phyloP scores from a whole-genome alignment of 2,888 invertebrate species.

The Rotaria sp. region DNA sequence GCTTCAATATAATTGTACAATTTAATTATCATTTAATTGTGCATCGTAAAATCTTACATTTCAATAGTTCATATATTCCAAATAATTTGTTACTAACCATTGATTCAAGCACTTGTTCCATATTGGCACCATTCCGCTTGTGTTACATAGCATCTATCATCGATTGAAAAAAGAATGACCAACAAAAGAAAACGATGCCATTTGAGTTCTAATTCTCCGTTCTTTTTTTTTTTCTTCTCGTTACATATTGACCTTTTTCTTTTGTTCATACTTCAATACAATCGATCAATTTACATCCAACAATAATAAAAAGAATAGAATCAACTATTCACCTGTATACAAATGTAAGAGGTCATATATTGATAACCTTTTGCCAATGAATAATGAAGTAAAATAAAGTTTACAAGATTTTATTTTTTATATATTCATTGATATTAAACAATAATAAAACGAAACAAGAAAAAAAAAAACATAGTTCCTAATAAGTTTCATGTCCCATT shows the following conservation, averaged over 20 bases:
- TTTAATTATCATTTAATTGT: background rate
- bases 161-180: background rate
- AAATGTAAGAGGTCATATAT: background rate
- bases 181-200: background rate
- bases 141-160: background rate
- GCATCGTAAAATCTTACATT: background rate
- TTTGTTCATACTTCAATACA: background rate
- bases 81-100: background rate
- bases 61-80: background rate
- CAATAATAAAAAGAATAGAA: background rate
- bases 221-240: background rate
- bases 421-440: background rate
- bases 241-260: background rate
- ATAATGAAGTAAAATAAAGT: background rate
- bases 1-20: background rate
- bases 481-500: conserved; percentile 1
- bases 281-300: background rate
- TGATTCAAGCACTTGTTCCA: background rate
- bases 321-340: background rate
- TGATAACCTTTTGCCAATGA: background rate
- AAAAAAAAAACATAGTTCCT: background rate
- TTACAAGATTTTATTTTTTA: background rate
- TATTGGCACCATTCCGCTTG: background rate
- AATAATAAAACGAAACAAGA: background rate
- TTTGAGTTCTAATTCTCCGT: background rate